Percentiles rank a stretch among this genome's conserved stretches.
phyloP scores from a whole-genome alignment of 2,113 vertebrate genomes.

The Chlamydotis undulata region DNA sequence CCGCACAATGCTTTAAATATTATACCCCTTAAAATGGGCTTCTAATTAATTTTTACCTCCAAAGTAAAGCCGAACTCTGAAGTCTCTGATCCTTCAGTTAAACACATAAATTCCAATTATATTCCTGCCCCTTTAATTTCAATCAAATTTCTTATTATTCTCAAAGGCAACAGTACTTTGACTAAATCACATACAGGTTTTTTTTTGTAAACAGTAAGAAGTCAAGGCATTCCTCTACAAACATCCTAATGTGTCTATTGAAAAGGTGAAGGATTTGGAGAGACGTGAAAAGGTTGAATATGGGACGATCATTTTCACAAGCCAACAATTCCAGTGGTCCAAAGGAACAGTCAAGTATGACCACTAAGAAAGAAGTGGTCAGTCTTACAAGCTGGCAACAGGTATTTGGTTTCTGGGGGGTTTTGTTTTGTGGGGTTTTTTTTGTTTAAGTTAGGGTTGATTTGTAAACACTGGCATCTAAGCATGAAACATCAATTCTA shows the following conservation, averaged over 20 bases:
- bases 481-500: neutral
- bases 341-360: neutral
- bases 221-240: neutral
- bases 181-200: neutral
- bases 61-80: neutral
- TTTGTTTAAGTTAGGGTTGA: neutral
- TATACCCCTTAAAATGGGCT: accelerated
- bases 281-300: neutral
- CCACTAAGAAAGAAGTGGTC: neutral
- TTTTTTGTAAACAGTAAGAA: neutral
- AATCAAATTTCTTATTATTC: neutral
- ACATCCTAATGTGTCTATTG: neutral
- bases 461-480: neutral
- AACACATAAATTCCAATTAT: neutral
- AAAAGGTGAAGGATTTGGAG: neutral
- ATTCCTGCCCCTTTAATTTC: neutral
- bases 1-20: neutral
- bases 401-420: neutral
- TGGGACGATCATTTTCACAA: neutral
- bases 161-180: neutral
- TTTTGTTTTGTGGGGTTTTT: too few relatives aligned
- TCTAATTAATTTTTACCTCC: neutral
- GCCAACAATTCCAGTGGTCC: neutral
- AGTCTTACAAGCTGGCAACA: neutral
- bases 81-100: neutral